phyloP scores from a whole-genome alignment of 1,140 invertebrate genomes.

The Neodiprion pinetum region DNA sequence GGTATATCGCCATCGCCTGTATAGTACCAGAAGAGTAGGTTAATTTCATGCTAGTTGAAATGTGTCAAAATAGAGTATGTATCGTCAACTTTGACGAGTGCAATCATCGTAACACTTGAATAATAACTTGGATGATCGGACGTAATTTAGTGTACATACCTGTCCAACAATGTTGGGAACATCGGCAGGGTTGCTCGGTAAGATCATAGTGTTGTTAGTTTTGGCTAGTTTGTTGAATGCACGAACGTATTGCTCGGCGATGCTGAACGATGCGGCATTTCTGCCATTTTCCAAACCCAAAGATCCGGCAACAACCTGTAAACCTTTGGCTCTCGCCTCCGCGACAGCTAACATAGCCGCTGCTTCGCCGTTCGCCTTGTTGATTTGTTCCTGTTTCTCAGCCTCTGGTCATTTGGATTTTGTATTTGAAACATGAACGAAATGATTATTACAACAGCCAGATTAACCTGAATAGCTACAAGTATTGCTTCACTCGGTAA shows the following conservation, averaged over 20 bases:
- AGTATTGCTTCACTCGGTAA: too few relatives aligned
- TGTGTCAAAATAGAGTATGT: slow-evolving; percentile 12
- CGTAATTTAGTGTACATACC: slow-evolving; percentile 59
- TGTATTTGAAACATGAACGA: too few relatives aligned
- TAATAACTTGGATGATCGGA: slow-evolving; percentile 8
- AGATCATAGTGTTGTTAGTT: slow-evolving; percentile 92
- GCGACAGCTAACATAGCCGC: slow-evolving; percentile 86
- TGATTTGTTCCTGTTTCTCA: slow-evolving; percentile 86
- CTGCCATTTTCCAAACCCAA: slow-evolving; percentile 73
- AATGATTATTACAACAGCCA: too few relatives aligned
- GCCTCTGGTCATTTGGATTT: slow-evolving; percentile 69
- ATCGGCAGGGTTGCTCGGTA: slow-evolving; percentile 91
- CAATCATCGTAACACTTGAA: slow-evolving; percentile 19
- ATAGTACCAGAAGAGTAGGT: slow-evolving; percentile 33
- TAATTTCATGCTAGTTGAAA: slow-evolving; percentile 26
- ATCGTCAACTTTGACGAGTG: not conserved
- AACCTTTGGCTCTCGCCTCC: slow-evolving; percentile 80
- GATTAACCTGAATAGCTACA: too few relatives aligned
- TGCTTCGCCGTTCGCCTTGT: slow-evolving; percentile 87
- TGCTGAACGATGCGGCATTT: slow-evolving; percentile 88
- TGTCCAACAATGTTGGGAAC: slow-evolving; percentile 84
- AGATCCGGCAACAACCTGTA: slow-evolving; percentile 77
- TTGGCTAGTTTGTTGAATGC: slow-evolving; percentile 94
- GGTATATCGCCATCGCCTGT: slow-evolving; percentile 76
- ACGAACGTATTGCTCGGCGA: slow-evolving; percentile 94